These are phyloP conservation scores for Psettodes erumei DNA, from an alignment of 2,113 vertebrate species.

Conservation along the genomic window DNA sequence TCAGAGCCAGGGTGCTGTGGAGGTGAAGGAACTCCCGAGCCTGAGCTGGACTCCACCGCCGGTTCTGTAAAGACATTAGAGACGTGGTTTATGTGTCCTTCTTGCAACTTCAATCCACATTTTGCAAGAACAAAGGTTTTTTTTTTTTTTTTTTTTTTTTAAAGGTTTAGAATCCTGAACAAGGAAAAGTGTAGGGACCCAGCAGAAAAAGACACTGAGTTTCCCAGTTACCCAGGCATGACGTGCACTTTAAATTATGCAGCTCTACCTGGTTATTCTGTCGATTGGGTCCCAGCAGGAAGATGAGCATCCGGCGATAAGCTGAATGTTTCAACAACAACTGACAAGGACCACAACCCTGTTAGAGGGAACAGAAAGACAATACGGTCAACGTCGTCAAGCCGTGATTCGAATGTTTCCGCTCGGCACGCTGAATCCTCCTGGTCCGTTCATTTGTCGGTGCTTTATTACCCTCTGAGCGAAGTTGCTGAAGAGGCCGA, in stretches of 20 bases:
- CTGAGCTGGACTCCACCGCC: slow-evolving; percentile 96
- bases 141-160: too few species aligned
- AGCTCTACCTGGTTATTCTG: slow-evolving; percentile 92
- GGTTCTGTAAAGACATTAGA: slow-evolving; percentile 87
- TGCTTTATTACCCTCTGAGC: slow-evolving; percentile 91
- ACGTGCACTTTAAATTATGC: too few species aligned
- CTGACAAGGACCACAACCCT: slow-evolving; percentile 91
- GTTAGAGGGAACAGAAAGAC: slow-evolving; percentile 27
- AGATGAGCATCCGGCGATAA: slow-evolving; percentile 92
- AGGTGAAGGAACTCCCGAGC: slow-evolving; percentile 97
- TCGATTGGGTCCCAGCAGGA: slow-evolving; percentile 90
- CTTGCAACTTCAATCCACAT: neutral
- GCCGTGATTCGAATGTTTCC: neutral
- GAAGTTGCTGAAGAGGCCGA: slow-evolving; percentile 96
- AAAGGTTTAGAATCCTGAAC: too few species aligned
- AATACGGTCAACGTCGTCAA: neutral
- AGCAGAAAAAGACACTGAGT: too few species aligned
- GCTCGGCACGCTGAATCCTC: neutral
- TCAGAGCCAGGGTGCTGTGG: slow-evolving; percentile 92
- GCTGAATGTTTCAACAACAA: slow-evolving; percentile 93
- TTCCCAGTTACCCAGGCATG: too few species aligned
- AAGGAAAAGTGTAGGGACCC: neutral
- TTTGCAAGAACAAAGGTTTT: too few species aligned
- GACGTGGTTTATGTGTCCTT: too few species aligned
- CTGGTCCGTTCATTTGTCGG: neutral